Evolutionary conservation across 37 sponge, comb jelly and placozoan species (phyloP).

Genomic region (Chondrilla cf. caribensis): DNA sequence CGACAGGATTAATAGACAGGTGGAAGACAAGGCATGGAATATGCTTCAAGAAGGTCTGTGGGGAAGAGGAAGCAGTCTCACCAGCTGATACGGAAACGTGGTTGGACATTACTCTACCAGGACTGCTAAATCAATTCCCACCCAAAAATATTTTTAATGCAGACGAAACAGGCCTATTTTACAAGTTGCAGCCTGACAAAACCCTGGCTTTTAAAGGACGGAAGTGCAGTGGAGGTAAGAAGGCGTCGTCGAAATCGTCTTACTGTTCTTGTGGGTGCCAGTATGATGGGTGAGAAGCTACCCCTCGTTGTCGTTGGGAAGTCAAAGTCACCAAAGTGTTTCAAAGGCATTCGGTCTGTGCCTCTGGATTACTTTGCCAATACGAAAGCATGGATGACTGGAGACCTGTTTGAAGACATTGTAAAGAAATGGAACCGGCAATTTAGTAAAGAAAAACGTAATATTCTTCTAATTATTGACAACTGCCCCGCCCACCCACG

Average conservation of each 20-base stretch:
- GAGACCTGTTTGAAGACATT: not conserved
- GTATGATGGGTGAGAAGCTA: constrained; percentile 18
- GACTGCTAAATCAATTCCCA: not conserved
- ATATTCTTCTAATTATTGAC: not conserved
- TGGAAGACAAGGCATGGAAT: too few species aligned
- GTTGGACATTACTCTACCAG: constrained; percentile 13
- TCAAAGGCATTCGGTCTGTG: not conserved
- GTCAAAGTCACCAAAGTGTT: too few species aligned
- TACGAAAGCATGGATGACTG: constrained; percentile 26
- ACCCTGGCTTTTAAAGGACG: constrained; percentile 16
- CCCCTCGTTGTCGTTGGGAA: too few species aligned
- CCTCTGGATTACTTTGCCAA: constrained; percentile 9
- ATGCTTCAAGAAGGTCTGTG: not conserved
- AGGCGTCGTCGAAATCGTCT: not conserved
- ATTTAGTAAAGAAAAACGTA: not conserved
- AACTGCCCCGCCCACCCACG: too few species aligned
- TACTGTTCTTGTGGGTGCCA: constrained; percentile 26
- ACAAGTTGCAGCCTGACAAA: constrained; percentile 12
- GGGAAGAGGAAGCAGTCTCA: not conserved
- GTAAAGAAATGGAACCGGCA: not conserved
- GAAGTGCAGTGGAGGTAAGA: constrained; percentile 24
- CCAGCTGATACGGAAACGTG: not conserved
- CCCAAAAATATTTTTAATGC: constrained; percentile 5
- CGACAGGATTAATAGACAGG: constrained; percentile 8
- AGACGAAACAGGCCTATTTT: constrained; percentile 3